These are phyloP conservation scores for Masnerella sp. DNA, from an alignment of 2,888 invertebrate species.

Conservation along the genomic window DNA sequence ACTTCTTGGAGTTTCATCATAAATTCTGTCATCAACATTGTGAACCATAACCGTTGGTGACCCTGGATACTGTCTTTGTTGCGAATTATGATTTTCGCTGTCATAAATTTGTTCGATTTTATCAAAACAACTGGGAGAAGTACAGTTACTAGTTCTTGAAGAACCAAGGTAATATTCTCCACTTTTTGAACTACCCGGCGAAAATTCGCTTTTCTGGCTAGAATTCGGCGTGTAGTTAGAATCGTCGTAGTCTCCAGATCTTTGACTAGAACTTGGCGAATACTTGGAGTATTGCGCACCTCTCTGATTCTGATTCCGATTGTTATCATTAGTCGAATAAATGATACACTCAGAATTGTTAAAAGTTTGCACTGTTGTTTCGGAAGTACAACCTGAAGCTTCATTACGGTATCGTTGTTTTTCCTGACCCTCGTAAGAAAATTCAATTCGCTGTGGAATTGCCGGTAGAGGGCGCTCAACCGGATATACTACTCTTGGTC, in stretches of 20 bases:
- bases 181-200: conserved; percentile 73
- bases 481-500: conserved; percentile 71
- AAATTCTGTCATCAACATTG: conserved; percentile 65
- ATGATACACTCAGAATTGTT: conserved; percentile 60
- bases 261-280: conserved; percentile 73
- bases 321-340: conserved; percentile 59
- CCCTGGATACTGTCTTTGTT: conserved; percentile 52
- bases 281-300: conserved; percentile 67
- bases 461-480: conserved; percentile 73
- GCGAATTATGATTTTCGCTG: conserved; percentile 48
- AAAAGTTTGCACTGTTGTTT: conserved; percentile 53
- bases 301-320: conserved; percentile 68
- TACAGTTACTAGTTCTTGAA: conserved; percentile 52
- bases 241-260: conserved; percentile 73
- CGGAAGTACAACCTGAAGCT: conserved; percentile 13
- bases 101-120: conserved; percentile 66
- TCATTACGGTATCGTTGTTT: conserved; percentile 46
- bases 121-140: conserved; percentile 60
- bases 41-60: conserved; percentile 64
- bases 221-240: conserved; percentile 74
- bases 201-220: conserved; percentile 74
- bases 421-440: conserved; percentile 68
- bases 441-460: conserved; percentile 70
- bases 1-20: conserved; percentile 64
- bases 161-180: conserved; percentile 72